These are phyloP conservation scores for Myioborus miniatus DNA, from an alignment of 2,797 vertebrate genomes.

Conservation along the genomic window DNA sequence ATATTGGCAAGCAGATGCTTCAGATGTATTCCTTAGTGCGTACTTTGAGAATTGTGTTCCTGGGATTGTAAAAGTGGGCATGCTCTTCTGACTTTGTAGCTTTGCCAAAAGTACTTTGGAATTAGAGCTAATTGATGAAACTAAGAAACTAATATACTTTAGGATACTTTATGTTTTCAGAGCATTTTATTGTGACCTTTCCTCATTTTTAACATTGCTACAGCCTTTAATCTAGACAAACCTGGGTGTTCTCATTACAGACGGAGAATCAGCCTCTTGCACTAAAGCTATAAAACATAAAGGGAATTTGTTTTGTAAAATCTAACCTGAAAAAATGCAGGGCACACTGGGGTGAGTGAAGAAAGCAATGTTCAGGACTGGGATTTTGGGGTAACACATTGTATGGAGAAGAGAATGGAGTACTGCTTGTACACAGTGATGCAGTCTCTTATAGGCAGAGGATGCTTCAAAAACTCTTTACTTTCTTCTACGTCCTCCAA, in stretches of 20 bases:
- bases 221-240: neutral
- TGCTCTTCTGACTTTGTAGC: neutral
- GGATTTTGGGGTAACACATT: neutral
- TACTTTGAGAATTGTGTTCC: neutral
- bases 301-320: neutral
- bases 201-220: neutral
- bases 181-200: neutral
- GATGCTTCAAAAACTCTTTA: neutral
- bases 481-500: neutral
- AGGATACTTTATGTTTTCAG: neutral
- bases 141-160: neutral
- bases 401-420: neutral
- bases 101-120: neutral
- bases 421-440: neutral
- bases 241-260: neutral
- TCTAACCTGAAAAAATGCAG: neutral
- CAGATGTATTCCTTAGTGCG: neutral
- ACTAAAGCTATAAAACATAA: neutral
- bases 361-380: neutral
- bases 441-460: neutral
- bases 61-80: neutral
- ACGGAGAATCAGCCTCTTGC: neutral
- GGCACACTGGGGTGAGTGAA: neutral
- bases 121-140: neutral
- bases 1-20: neutral